phyloP scores from a whole-genome alignment of 2,888 invertebrate species.

The Drosophila tanythrix region DNA sequence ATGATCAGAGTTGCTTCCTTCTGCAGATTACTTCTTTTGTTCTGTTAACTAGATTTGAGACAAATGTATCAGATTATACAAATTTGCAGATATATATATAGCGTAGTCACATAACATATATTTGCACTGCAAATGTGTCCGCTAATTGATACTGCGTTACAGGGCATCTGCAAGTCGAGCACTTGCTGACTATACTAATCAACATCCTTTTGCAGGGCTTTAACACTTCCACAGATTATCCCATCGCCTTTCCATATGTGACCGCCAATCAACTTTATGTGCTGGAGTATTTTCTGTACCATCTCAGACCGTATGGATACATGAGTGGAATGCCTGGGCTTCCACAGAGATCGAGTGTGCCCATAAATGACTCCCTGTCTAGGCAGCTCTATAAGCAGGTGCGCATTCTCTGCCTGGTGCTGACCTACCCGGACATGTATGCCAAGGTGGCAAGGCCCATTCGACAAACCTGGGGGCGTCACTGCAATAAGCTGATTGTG shows the following conservation, averaged over 20 bases:
- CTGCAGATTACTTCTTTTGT: too few relatives aligned
- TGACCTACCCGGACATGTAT: conserved; percentile 91
- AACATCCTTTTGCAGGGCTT: conserved; percentile 62
- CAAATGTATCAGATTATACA: too few relatives aligned
- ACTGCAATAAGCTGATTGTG: conserved; percentile 93
- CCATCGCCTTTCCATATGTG: conserved; percentile 97
- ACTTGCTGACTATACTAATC: background rate
- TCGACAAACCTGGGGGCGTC: conserved; percentile 96
- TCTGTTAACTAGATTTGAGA: too few relatives aligned
- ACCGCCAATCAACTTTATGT: conserved; percentile 96
- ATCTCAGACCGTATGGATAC: conserved; percentile 91
- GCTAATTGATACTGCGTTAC: background rate
- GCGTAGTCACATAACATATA: too few relatives aligned
- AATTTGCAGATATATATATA: background rate
- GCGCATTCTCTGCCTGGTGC: conserved; percentile 57
- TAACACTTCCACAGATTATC: conserved; percentile 93
- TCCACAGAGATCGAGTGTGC: conserved; percentile 13
- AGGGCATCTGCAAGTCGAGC: background rate
- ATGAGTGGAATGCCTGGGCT: conserved; percentile 62
- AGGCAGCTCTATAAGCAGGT: conserved; percentile 27
- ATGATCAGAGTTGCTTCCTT: too few relatives aligned
- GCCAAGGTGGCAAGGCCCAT: conserved; percentile 94
- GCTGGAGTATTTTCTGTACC: conserved; percentile 96
- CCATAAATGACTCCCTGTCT: conserved; percentile 19
- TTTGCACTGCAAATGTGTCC: background rate